A percentile compares a stretch with the other conserved stretches of the same genome.
phyloP scores from a whole-genome alignment of 2,113 vertebrate species.

The Rousettus leschenaultii region DNA sequence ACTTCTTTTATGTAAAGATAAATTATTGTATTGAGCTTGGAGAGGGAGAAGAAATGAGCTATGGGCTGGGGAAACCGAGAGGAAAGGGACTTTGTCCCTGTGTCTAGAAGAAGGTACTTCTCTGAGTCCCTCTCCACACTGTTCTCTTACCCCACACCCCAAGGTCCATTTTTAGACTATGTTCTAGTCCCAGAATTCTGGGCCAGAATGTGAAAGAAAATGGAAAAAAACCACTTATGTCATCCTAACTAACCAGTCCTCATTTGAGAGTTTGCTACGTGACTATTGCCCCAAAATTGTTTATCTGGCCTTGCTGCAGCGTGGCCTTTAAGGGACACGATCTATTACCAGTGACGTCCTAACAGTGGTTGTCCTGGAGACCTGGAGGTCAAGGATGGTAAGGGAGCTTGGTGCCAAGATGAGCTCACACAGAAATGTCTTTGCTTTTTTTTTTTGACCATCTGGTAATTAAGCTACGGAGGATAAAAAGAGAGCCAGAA shows the following conservation, averaged over 20 bases:
- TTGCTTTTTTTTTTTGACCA: conserved; percentile 36
- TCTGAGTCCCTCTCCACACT: background rate
- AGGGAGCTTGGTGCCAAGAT: conserved; percentile 56
- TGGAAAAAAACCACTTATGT: conserved; percentile 39
- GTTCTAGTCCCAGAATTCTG: conserved; percentile 21
- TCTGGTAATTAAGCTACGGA: background rate
- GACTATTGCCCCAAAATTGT: conserved; percentile 23
- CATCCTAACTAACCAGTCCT: conserved; percentile 1
- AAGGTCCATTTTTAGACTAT: conserved; percentile 28
- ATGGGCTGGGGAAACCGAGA: background rate
- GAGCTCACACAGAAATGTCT: conserved; percentile 45
- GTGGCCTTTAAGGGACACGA: conserved; percentile 17
- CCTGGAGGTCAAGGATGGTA: conserved; percentile 52
- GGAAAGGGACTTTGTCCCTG: background rate
- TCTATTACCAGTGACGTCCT: conserved; percentile 37
- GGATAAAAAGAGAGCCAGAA: background rate
- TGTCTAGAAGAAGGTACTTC: background rate
- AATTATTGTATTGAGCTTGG: background rate
- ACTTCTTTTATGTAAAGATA: background rate
- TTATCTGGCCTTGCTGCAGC: conserved; percentile 50
- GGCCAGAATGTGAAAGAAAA: conserved; percentile 20
- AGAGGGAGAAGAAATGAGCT: background rate
- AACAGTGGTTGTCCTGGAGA: conserved; percentile 37
- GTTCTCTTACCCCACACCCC: background rate
- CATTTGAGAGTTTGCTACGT: conserved; percentile 52